These are phyloP conservation scores for Thaumetopoea pityocampa DNA, from an alignment of 1,140 invertebrate genomes.

Conservation along the genomic window DNA sequence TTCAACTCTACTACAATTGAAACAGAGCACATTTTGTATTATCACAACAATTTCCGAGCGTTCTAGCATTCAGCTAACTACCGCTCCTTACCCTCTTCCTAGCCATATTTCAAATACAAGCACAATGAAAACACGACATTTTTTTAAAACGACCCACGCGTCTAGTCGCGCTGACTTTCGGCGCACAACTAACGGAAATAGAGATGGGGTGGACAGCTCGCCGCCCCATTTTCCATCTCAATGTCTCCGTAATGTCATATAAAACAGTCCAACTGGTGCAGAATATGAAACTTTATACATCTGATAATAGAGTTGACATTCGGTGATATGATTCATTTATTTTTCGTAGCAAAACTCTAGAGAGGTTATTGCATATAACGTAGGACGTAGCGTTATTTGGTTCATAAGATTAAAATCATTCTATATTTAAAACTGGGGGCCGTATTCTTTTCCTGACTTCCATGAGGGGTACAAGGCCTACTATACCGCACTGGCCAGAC, in stretches of 20 bases:
- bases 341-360: background rate
- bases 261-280: constrained; percentile 5
- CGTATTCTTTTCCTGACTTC: no score
- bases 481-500: no score
- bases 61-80: no score
- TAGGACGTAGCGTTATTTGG: constrained; percentile 13
- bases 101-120: constrained; percentile 43
- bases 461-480: no score
- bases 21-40: no score
- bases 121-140: constrained; percentile 28
- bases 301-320: background rate
- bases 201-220: constrained; percentile 30
- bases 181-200: constrained; percentile 37
- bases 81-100: constrained; percentile 59
- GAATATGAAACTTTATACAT: constrained; percentile 6
- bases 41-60: no score
- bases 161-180: constrained; percentile 25
- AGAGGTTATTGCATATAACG: constrained; percentile 16
- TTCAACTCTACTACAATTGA: no score
- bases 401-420: constrained; percentile 9
- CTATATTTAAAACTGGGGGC: no score
- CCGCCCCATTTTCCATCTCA: constrained; percentile 36
- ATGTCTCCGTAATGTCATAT: constrained; percentile 22
- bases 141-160: constrained; percentile 18
- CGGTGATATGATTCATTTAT: background rate